Conservation (phyloP, 2,113 vertebrate genomes). For the Chaetodon trifascialis region DNA sequence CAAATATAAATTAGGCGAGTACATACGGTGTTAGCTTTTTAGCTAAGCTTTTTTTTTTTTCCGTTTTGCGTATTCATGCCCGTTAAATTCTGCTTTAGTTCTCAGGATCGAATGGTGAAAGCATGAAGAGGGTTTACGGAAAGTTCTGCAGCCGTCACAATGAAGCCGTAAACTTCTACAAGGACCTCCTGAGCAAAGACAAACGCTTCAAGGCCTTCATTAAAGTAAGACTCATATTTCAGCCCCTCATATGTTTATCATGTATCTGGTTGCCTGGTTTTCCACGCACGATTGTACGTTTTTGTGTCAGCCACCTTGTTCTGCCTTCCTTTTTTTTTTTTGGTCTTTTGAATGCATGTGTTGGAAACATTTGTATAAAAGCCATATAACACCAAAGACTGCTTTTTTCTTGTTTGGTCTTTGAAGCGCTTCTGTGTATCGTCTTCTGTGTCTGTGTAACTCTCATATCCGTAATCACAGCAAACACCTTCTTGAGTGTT, state of each 20-base stretch:
- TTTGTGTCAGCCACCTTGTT: not conserved
- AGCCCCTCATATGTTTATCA: not conserved
- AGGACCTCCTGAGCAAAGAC: constrained; percentile 93
- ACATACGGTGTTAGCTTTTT: not conserved
- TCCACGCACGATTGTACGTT: not conserved
- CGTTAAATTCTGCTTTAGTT: constrained; percentile 84
- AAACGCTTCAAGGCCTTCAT: constrained; percentile 96
- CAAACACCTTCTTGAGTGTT: constrained; percentile 31
- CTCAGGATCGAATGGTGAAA: constrained; percentile 90
- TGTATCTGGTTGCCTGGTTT: not conserved
- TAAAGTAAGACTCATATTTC: constrained; percentile 84
- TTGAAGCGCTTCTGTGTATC: not conserved
- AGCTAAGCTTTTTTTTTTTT: not conserved
- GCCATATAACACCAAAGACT: not conserved
- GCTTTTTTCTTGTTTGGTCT: not conserved
- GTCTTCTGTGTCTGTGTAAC: not conserved
- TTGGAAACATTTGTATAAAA: not conserved
- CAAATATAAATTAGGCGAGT: not conserved
- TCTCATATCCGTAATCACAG: constrained; percentile 18
- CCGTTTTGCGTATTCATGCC: not conserved
- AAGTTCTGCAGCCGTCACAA: constrained; percentile 97
- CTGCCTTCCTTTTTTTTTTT: not conserved
- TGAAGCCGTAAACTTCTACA: constrained; percentile 94
- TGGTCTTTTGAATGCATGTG: not conserved
- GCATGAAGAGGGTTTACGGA: constrained; percentile 93